A percentile compares a stretch with the other conserved stretches of the same genome.
phyloP scores from a whole-genome alignment of 1,140 invertebrate genomes.

The Ceratoteleas bidentatus region DNA sequence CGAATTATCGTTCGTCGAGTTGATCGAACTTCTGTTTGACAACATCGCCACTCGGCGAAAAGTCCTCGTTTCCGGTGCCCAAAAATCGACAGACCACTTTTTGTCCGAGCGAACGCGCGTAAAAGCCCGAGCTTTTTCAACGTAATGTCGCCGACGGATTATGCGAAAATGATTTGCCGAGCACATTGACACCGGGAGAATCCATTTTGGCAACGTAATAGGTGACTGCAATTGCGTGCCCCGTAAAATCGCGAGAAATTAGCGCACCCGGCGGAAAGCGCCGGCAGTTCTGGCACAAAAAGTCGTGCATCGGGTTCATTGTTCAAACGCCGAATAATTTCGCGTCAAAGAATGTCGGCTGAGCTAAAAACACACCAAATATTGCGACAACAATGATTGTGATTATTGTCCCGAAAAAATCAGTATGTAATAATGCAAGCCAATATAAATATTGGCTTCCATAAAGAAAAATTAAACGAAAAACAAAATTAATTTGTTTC shows the following conservation, averaged over 20 bases:
- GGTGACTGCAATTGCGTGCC: slow-evolving; percentile 22
- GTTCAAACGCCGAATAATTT: no score
- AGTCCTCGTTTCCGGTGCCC: slow-evolving; percentile 2
- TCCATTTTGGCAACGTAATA: slow-evolving; percentile 39
- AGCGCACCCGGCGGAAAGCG: no score
- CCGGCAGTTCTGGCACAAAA: no score
- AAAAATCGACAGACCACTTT: slow-evolving; percentile 20
- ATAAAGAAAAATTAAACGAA: no score
- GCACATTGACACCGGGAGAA: slow-evolving; percentile 23
- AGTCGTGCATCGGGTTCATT: no score
- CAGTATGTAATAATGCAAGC: no score
- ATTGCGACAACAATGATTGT: no score
- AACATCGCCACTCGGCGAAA: slow-evolving; percentile 1
- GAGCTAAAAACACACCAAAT: no score
- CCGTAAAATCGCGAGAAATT: background rate
- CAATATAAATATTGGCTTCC: no score
- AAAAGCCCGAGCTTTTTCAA: slow-evolving; percentile 15
- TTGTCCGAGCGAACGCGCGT: slow-evolving; percentile 6
- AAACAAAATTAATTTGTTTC: no score
- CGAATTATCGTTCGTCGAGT: slow-evolving; percentile 35
- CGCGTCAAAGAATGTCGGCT: no score
- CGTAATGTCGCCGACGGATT: slow-evolving; percentile 16
- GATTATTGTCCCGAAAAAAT: no score
- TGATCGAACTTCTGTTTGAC: slow-evolving; percentile 34
- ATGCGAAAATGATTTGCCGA: slow-evolving; percentile 30